These are phyloP conservation scores for Urophycis tenuis DNA, from an alignment of 2,797 vertebrate species.

Conservation along the genomic window DNA sequence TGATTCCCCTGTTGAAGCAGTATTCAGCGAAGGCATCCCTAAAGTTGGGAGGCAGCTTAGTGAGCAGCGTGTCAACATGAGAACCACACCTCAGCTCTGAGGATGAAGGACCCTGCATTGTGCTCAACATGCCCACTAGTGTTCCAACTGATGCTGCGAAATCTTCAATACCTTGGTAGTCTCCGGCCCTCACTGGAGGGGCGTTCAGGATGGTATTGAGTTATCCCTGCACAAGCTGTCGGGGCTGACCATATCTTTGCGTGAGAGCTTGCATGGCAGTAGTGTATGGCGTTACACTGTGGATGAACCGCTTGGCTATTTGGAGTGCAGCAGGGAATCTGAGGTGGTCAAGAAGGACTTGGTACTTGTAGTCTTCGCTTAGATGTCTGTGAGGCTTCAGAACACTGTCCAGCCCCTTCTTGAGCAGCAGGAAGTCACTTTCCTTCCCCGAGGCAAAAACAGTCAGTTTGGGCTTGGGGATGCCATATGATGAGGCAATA, in stretches of 20 bases:
- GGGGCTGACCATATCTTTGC: not conserved
- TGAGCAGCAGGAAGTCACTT: slow-evolving; percentile 15
- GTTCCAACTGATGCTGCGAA: not conserved
- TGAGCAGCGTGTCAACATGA: not conserved
- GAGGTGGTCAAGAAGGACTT: slow-evolving; percentile 10
- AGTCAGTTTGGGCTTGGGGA: not conserved
- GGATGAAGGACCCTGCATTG: not conserved
- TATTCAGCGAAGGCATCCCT: too few species aligned
- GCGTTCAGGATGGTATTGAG: not conserved
- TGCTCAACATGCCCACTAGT: not conserved
- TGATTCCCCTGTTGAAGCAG: too few species aligned
- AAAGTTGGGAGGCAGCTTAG: not conserved
- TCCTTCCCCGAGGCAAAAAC: not conserved
- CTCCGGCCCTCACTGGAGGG: not conserved
- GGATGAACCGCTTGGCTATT: not conserved
- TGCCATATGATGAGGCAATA: not conserved
- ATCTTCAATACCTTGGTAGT: not conserved
- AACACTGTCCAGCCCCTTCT: slow-evolving; percentile 25
- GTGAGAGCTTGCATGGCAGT: not conserved
- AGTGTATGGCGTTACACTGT: not conserved
- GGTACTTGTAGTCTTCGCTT: slow-evolving; percentile 23
- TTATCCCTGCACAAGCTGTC: not conserved
- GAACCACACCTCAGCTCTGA: not conserved
- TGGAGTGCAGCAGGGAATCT: not conserved
- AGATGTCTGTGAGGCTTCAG: slow-evolving; percentile 12